phyloP scores from a whole-genome alignment of 2,113 vertebrate species.

The Talpa occidentalis region DNA sequence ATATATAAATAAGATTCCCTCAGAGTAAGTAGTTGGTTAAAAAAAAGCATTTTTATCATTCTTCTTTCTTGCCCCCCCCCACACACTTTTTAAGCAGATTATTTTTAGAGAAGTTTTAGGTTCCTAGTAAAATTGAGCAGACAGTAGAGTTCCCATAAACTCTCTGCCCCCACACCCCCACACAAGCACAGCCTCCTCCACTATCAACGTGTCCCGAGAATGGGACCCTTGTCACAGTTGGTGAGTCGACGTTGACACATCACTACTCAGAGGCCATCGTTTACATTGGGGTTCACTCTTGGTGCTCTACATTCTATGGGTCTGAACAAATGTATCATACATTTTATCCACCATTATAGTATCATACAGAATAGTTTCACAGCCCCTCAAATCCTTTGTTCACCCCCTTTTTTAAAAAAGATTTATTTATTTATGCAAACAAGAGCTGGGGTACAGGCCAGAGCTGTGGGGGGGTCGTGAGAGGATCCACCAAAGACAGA shows the following conservation, averaged over 20 bases:
- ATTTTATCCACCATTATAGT: fast-evolving
- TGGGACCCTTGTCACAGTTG: fast-evolving
- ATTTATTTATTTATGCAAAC: too few relatives aligned
- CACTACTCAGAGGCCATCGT: background rate
- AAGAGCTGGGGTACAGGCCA: too few relatives aligned
- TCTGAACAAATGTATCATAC: background rate
- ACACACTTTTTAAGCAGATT: background rate
- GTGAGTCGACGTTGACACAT: background rate
- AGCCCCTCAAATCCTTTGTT: background rate
- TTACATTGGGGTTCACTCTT: background rate
- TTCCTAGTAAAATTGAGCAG: background rate
- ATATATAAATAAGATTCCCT: background rate
- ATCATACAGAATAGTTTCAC: background rate
- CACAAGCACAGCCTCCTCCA: fast-evolving
- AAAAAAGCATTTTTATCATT: background rate
- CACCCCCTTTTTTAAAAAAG: too few relatives aligned
- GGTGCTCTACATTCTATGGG: fast-evolving
- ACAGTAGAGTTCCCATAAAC: background rate
- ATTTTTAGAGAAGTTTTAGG: background rate
- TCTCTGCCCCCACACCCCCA: fast-evolving
- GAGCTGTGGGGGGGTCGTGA: too few relatives aligned
- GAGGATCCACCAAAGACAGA: too few relatives aligned
- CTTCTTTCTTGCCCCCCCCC: background rate
- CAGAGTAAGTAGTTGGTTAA: background rate
- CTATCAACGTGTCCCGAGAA: fast-evolving